Evolutionary conservation across 2,797 vertebrate genomes (phyloP).

Genomic region (Toxotes lorentzi): DNA sequence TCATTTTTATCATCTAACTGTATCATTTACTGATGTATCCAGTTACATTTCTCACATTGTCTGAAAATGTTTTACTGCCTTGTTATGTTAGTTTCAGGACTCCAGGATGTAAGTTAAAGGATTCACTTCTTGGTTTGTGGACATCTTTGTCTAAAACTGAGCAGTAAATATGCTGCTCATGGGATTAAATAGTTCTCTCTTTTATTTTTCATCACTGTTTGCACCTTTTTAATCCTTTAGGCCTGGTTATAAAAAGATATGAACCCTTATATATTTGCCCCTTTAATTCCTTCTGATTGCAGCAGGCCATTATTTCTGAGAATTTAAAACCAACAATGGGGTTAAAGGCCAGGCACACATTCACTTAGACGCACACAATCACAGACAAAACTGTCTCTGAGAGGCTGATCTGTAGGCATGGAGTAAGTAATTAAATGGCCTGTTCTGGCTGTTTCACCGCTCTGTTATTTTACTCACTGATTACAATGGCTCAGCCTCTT

Average conservation of each 20-base stretch:
- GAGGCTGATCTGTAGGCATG: conserved; percentile 24
- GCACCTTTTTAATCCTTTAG: conserved; percentile 56
- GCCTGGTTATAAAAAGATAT: conserved; percentile 36
- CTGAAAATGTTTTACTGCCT: not conserved
- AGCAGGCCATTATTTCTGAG: conserved; percentile 52
- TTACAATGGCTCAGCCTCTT: conserved; percentile 63
- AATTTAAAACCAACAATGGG: conserved; percentile 40
- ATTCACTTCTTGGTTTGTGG: not conserved
- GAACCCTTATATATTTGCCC: conserved; percentile 36
- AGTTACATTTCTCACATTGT: not conserved
- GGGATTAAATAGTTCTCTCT: not conserved
- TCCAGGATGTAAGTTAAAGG: too few relatives aligned
- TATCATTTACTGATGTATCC: too few relatives aligned
- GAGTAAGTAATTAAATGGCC: conserved; percentile 41
- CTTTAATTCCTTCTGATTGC: conserved; percentile 68
- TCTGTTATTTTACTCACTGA: conserved; percentile 61
- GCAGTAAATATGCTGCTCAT: not conserved
- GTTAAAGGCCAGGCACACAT: conserved; percentile 24
- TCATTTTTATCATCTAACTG: too few relatives aligned
- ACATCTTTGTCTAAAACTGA: conserved; percentile 2
- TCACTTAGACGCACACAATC: conserved; percentile 21
- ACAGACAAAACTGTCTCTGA: conserved; percentile 24
- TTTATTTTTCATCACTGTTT: conserved; percentile 11
- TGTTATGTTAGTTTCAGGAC: not conserved
- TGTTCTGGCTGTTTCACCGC: conserved; percentile 42